Evolutionary conservation across 2,797 vertebrate genomes (phyloP), one percentile per base, ranked within the genome.

Genomic region (Catharus ustulatus): DNA sequence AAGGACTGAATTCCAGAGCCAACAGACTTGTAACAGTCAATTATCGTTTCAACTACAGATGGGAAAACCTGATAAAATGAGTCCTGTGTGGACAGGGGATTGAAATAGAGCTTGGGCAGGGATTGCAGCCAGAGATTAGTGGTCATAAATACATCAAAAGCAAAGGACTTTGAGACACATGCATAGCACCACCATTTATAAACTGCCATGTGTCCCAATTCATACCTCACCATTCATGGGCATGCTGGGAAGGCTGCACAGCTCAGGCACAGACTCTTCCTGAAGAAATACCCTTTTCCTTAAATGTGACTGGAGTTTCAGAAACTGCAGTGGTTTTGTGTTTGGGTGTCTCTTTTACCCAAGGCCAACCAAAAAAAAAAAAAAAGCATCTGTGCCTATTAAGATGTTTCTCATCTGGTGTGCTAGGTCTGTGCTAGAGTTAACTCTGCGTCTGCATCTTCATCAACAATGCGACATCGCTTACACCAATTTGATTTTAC

Each of bases 401-500:
- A 91, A 94, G 87, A 95, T 86, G 81, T 93, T 89, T 85, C 89
- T 96, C 81, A 52, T 75, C 75, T 6, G 20, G 38, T 69, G 63
- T 64, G 85, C 68, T 94, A 61, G 89, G 49, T 62, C 83, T 13
- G 4, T 71, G 91, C 87, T 82, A 26, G 92, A 93, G 92, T 93
- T 96, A 96, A 95, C 91, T 93, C 90, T 54, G 85, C 0, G 6
- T 89, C 89, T 95, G 91, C 74, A 88, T 95, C 95, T 96, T 96
- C 91, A 96, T 96, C 96, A 96, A 92, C 96, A 95, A 62, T 64
- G 71, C 32, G 6, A 91, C 93, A 90, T 96, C 17, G 1, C 92
- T 96, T 97, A 84, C 91, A 93, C 91, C 95, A 78, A 95, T 95
- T 97, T 96, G 95, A 96, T 95, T 96, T 95, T 96, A 95, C 94